These are phyloP conservation scores for Dendroctonus valens DNA, from an alignment of 1,140 invertebrate genomes.

Conservation along the genomic window DNA sequence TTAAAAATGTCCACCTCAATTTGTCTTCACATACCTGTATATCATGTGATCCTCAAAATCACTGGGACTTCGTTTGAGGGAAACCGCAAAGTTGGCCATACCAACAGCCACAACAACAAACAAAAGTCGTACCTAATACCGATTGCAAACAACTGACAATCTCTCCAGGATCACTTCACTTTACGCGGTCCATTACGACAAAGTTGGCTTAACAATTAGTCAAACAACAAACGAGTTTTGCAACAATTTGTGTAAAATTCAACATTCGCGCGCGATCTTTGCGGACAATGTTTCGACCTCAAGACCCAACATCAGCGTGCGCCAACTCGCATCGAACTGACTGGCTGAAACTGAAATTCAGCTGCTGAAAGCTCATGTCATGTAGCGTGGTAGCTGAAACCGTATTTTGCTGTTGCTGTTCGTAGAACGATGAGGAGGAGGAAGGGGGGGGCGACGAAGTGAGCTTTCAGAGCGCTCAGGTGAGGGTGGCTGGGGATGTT, in stretches of 20 bases:
- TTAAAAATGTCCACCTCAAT: too few species aligned
- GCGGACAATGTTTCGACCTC: not conserved
- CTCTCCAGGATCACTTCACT: not conserved
- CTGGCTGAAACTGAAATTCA: not conserved
- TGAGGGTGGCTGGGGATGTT: too few species aligned
- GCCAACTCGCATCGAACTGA: slow-evolving; percentile 2
- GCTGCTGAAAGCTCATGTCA: slow-evolving; percentile 12
- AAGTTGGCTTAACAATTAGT: not conserved
- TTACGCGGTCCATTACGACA: not conserved
- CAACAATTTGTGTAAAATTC: not conserved
- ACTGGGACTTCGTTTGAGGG: slow-evolving; percentile 35
- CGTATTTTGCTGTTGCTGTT: too few species aligned
- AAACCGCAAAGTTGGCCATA: slow-evolving; percentile 38
- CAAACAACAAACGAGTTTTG: too few species aligned
- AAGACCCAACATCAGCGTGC: not conserved
- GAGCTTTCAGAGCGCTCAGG: too few species aligned
- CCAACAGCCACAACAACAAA: not conserved
- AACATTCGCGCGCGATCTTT: not conserved
- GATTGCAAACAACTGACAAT: not conserved
- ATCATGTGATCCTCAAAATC: slow-evolving; percentile 38
- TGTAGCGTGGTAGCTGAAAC: slow-evolving; percentile 16
- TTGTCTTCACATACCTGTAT: slow-evolving; percentile 27
- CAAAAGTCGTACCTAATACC: not conserved
- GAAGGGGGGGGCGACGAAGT: too few species aligned
- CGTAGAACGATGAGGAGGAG: too few species aligned